Percentiles rank a stretch among this genome's conserved stretches.
These are phyloP conservation scores for Odontothrips loti DNA, from an alignment of 2,888 invertebrate species.

Conservation along the genomic window DNA sequence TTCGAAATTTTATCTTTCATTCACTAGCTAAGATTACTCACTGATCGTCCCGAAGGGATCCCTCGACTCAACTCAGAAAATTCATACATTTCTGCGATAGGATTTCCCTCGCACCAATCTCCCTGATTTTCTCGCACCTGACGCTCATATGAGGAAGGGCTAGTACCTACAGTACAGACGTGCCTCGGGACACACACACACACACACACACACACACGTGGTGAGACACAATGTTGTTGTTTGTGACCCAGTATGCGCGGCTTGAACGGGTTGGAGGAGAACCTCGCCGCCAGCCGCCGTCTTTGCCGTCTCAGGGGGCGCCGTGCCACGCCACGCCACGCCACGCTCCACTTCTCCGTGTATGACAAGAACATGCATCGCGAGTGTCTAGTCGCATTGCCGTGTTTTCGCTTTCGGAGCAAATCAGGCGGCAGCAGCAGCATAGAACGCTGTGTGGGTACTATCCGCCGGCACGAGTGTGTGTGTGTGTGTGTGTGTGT, in stretches of 20 bases:
- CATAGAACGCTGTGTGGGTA: background rate
- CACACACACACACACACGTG: too few relatives aligned
- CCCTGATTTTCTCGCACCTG: too few relatives aligned
- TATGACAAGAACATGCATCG: conserved; percentile 16
- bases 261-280: background rate
- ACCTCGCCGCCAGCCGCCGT: background rate
- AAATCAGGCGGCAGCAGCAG: background rate
- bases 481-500: conserved; percentile 11
- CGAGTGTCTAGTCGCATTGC: conserved; percentile 5
- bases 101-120: too few relatives aligned
- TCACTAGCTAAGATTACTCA: too few relatives aligned
- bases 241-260: conserved; percentile 15
- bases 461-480: background rate
- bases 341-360: background rate
- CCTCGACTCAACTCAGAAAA: too few relatives aligned
- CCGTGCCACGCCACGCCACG: background rate
- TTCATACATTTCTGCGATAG: too few relatives aligned
- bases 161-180: too few relatives aligned
- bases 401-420: conserved; percentile 24
- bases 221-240: background rate
- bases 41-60: too few relatives aligned
- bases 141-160: too few relatives aligned
- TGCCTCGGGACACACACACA: too few relatives aligned
- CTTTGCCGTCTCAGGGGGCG: background rate
- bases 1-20: too few relatives aligned